These are phyloP conservation scores for Penaeus indicus DNA, from an alignment of 1,140 invertebrate genomes.

Conservation along the genomic window DNA sequence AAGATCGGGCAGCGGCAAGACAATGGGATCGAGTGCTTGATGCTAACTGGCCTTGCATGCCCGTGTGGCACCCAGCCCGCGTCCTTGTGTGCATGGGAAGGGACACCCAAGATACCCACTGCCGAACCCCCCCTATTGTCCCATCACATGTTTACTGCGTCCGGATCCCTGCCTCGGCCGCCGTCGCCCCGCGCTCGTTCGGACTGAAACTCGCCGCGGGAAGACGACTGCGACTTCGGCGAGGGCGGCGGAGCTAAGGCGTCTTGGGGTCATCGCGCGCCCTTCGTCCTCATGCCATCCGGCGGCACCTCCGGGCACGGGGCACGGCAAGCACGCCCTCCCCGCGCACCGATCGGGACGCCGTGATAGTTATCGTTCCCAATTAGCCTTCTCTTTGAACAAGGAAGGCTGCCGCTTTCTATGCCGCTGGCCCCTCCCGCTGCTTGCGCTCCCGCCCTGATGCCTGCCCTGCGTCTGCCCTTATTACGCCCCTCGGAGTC, in stretches of 20 bases:
- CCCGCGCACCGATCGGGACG: conserved; percentile 30
- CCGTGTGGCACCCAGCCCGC: conserved; percentile 6
- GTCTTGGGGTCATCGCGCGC: too few species aligned
- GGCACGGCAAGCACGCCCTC: too few species aligned
- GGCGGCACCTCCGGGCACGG: too few species aligned
- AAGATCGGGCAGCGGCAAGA: too few species aligned
- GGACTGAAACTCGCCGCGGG: neutral
- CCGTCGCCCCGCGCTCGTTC: neutral
- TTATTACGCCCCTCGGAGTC: neutral
- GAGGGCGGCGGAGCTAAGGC: too few species aligned
- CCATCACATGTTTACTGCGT: conserved; percentile 35
- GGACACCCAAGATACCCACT: conserved; percentile 45
- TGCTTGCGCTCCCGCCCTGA: neutral
- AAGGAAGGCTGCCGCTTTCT: conserved; percentile 42
- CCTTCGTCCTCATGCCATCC: too few species aligned
- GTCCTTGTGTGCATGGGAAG: conserved; percentile 32
- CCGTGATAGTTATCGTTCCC: conserved; percentile 52
- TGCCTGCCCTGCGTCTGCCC: too few species aligned
- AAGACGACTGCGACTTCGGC: too few species aligned
- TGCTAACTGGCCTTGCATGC: neutral
- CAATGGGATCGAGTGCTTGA: neutral
- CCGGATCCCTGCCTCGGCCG: neutral
- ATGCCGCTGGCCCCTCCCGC: conserved; percentile 16
- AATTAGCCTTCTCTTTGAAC: conserved; percentile 58
- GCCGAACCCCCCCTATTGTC: conserved; percentile 47